phyloP scores from a whole-genome alignment of 2,888 invertebrate species.

The Odontomyia ornata region DNA sequence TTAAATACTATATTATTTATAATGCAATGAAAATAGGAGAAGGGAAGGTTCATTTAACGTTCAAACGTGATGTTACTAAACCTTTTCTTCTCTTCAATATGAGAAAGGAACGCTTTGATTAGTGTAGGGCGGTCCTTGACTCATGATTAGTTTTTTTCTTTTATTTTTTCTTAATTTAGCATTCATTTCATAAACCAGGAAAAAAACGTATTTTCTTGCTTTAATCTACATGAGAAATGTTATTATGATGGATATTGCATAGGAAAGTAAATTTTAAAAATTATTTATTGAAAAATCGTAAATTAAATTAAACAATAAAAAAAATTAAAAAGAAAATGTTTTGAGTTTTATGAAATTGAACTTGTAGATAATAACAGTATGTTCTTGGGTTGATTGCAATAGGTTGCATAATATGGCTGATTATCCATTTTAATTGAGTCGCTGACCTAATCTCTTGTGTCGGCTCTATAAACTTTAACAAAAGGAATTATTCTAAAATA shows the following conservation, averaged over 20 bases:
- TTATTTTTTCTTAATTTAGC: background rate
- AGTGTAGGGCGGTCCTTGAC: background rate
- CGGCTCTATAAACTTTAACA: too few species aligned
- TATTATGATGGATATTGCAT: constrained; percentile 20
- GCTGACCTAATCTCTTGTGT: too few species aligned
- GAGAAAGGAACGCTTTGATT: background rate
- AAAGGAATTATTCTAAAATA: too few species aligned
- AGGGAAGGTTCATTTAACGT: constrained; percentile 35
- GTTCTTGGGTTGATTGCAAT: too few species aligned
- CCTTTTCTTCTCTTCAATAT: constrained; percentile 36
- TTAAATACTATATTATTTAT: constrained; percentile 19
- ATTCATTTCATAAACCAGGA: background rate
- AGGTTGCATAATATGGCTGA: too few species aligned
- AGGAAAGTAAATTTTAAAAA: constrained; percentile 39
- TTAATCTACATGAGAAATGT: background rate
- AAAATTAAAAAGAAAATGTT: background rate
- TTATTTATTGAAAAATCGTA: constrained; percentile 42
- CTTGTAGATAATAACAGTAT: too few species aligned
- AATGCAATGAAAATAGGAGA: constrained; percentile 25
- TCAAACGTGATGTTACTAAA: constrained; percentile 15
- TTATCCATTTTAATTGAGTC: too few species aligned
- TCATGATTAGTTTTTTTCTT: background rate
- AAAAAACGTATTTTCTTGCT: constrained; percentile 22
- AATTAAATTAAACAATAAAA: constrained; percentile 30
- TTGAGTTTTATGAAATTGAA: background rate